Base-by-base conservation (phyloP, 2,888 invertebrate species). In the Mythimna ferrago region DNA sequence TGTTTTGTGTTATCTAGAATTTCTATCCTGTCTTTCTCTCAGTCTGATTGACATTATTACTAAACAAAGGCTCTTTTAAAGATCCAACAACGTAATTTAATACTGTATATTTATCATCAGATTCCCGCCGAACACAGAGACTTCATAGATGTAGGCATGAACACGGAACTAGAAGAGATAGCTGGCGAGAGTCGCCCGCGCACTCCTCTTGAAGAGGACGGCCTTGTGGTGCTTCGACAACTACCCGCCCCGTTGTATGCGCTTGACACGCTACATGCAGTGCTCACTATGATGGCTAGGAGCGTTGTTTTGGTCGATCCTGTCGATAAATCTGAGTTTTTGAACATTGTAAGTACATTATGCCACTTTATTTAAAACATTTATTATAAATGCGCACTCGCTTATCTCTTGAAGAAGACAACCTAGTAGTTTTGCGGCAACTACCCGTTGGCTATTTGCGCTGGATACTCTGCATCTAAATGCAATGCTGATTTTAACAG, bases 201-300 rank as follows among this genome's bases (percentile, higher is more conserved):
- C 16, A 73, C 84, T 3, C 82, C 86, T 0, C 69, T 64, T 0
- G 86, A 87, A 9, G 93, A 94, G 41, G 94, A 94, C 57, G 87
- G 89, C 2, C 80, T 96, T 3, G 89, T 88, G 2, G 90, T 91
- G 0, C 77, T 96, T 63, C 89, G 90, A 62, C 96, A 96, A 86
- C 73, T 94, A 54, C 96, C 96, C 1, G 94, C 92, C 0, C 96
- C 96, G 0, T 67, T 94, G n/a, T 96, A 89, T 81, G 93, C 94
- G 0, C 86, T 96, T 41, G 94, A 96, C 19, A 89, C 93, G 0
- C 71, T 93, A 2, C 92, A 94, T 56, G 79, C 92, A 3, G 89
- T 95, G 3, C 83, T 95, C 16, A 90, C 93, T 16, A 87, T 90
- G 2, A 92, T 96, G 93, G 90, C 92, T 0, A 88, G 93, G 68